Evolutionary conservation across 2,888 invertebrate genomes (phyloP), one percentile per base, ranked within the genome.

Genomic region (Volucella zonaria): DNA sequence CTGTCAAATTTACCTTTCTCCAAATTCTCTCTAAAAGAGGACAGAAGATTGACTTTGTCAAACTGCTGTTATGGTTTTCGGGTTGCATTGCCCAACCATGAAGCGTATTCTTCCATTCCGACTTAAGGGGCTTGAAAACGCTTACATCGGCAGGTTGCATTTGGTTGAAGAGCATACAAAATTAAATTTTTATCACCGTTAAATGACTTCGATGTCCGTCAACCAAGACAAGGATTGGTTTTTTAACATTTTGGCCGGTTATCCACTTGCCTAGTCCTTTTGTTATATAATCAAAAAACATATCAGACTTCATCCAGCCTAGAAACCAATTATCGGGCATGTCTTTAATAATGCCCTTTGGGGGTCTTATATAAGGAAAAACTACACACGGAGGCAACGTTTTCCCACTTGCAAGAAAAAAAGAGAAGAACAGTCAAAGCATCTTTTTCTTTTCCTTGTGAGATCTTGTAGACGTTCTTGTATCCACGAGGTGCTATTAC

Each of bases 91-190:
- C n/a, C 56, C 56, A 56, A 38, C 40, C 38, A 56, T 56, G 14
- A 56, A 56, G 40, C 8, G n/a, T 56, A 38, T 56, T 56, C 40
- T 56, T 56, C 56, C 56, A 56, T 54, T 54, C 31, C 15, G 31
- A 31, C 54, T 54, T 54, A 31, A 49, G 49, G 14, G 49, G 1
- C 49, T 49, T 54, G 12, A 23, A 23, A 23, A 3, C 4, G 3
- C 23, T 4, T 3, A 54, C 31, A 10, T 54, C 56, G 56, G 56
- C 56, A 38, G 56, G 40, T 56, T 56, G 56, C 56, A 56, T 56
- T 56, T 12, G 56, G 49, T 49, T 10, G 49, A 10, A 49, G 49
- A 49, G 15, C 49, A 49, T 49, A 3, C 6, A 49, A 49, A 49
- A 49, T 49, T 49, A 49, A 15, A 12, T 49, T 49, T 12, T n/a